Evolutionary conservation across 2,797 vertebrate species (phyloP).

Genomic region (Melanotaenia nigrans): DNA sequence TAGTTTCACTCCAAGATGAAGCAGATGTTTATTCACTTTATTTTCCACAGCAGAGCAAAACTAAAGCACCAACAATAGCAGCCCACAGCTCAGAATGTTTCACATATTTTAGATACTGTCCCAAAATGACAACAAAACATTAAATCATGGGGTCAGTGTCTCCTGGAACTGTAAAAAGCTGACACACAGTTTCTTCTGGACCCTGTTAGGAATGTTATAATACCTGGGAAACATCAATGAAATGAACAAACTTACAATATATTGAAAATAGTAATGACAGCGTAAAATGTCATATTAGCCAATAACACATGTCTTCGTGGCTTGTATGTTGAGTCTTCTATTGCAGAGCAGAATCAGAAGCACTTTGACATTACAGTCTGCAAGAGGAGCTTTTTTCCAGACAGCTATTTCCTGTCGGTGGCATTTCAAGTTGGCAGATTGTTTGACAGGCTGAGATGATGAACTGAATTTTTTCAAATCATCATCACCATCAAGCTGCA

Average conservation of each 20-base stretch:
- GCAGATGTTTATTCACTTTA: too few species aligned
- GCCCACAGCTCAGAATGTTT: too few species aligned
- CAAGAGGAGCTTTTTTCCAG: conserved; percentile 40
- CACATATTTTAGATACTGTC: too few species aligned
- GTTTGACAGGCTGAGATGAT: conserved; percentile 47
- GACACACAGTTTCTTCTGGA: neutral
- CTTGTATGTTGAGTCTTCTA: neutral
- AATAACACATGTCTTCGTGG: neutral
- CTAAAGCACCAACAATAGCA: too few species aligned
- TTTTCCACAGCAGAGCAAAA: too few species aligned
- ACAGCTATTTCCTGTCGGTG: conserved; percentile 59
- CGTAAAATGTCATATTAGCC: neutral
- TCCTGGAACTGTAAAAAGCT: too few species aligned
- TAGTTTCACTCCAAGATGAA: too few species aligned
- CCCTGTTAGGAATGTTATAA: neutral
- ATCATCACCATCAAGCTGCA: conserved; percentile 45
- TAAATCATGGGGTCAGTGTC: too few species aligned
- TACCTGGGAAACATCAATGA: neutral
- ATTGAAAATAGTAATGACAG: too few species aligned
- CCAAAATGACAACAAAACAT: too few species aligned
- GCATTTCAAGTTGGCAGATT: conserved; percentile 52
- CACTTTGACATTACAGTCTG: conserved; percentile 52
- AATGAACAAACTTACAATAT: neutral
- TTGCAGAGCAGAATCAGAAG: neutral
- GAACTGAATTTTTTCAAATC: conserved; percentile 41